Evolutionary conservation across 2,113 vertebrate species (phyloP), one percentile per base, ranked within the genome.

Genomic region (Agelaius tricolor): DNA sequence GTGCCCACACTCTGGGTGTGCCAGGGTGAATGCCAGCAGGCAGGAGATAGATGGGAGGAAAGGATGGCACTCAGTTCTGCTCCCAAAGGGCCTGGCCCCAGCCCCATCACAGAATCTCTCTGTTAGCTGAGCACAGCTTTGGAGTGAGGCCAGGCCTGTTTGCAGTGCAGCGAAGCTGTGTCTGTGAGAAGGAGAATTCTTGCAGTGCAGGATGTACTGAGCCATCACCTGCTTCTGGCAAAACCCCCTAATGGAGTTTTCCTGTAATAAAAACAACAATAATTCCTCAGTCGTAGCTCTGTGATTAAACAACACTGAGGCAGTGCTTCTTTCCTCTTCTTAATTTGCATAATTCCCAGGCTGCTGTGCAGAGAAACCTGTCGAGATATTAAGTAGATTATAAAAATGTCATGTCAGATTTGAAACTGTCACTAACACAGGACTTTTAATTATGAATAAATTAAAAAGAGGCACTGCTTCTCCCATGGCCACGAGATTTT

Each of bases 401-500:
- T 93, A 91, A 97, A 97, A 97, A 92, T 91, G 94, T 89, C 94
- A 63, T 86, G 91, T 96, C 94, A 97, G 90, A 87, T 97, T 95
- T 94, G 93, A 97, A 96, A 94, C 94, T 97, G 97, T 92, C 96
- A 93, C 95, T 96, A 96, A 96, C 66, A 49, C 23, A 23, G 79
- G 84, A 66, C 51, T 94, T 97, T 97, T 97, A 97, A 97, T 97
- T 95, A 97, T 67, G 94, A 97, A 97, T 96, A 95, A 94, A 94
- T 95, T 94, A 73, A 73, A 96, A 84, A 30, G 33, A 88, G 37
- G 76, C 90, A 52, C 62, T 9, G 59, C 52, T 73, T 92, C 81
- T 91, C 87, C 86, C 86, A 4, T 94, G 68, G 89, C 87, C 65
- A 18, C 47, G 77, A 85, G 55, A 66, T 55, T 93, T 78, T 62